These are phyloP conservation scores for Peucedramus taeniatus DNA, from an alignment of 2,113 vertebrate species.

Conservation along the genomic window DNA sequence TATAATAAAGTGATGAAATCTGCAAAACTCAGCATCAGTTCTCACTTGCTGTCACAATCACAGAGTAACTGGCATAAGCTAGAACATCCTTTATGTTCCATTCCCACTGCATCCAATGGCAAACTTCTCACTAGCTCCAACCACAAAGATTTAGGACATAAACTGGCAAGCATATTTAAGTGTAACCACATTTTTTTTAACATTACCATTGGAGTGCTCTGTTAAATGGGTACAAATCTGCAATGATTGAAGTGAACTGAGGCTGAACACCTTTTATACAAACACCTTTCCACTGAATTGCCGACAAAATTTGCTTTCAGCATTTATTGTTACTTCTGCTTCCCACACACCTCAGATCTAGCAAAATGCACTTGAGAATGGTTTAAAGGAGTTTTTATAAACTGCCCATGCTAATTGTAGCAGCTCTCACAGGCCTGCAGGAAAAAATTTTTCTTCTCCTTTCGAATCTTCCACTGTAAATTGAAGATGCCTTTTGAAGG, in stretches of 20 bases:
- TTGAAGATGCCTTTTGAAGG: neutral
- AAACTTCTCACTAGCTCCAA: neutral
- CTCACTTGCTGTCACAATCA: neutral
- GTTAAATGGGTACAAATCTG: neutral
- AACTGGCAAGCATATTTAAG: neutral
- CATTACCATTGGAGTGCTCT: neutral
- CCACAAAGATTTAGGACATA: neutral
- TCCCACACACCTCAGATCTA: constrained; percentile 4
- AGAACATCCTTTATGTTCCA: neutral
- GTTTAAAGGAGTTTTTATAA: constrained; percentile 20
- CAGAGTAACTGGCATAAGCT: neutral
- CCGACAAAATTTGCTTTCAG: constrained; percentile 15
- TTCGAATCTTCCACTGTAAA: neutral
- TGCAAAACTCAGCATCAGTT: neutral
- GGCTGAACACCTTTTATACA: neutral
- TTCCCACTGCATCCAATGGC: neutral
- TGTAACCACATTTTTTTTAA: neutral
- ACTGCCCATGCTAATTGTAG: neutral
- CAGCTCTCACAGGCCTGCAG: neutral
- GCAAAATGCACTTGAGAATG: neutral
- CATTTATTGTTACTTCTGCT: constrained; percentile 12
- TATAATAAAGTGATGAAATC: neutral
- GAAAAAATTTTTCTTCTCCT: neutral
- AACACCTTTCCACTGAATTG: neutral
- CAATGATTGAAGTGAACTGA: neutral